Evolutionary conservation across 2,888 invertebrate species (phyloP).

Genomic region (Crocallis elinguaria): DNA sequence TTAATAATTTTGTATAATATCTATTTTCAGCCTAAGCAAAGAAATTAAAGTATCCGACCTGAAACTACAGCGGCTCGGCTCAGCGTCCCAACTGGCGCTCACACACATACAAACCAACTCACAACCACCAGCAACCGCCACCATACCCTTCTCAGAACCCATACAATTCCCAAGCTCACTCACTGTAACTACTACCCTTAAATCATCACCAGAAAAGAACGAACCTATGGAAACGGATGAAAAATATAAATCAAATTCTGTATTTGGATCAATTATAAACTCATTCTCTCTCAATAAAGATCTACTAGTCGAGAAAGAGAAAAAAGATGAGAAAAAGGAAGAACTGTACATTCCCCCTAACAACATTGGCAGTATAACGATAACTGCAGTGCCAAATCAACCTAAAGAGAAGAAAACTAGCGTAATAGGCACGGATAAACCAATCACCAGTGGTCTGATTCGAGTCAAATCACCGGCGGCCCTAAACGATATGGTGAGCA

Average conservation of each 20-base stretch:
- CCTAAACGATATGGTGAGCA: constrained; percentile 73
- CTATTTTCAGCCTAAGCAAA: constrained; percentile 72
- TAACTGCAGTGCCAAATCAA: constrained; percentile 67
- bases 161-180: constrained; percentile 76
- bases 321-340: constrained; percentile 58
- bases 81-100: constrained; percentile 46
- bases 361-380: constrained; percentile 77
- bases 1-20: too few species aligned
- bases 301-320: constrained; percentile 61
- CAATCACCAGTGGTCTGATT: constrained; percentile 55
- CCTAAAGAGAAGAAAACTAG: constrained; percentile 56
- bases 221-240: constrained; percentile 39
- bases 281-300: constrained; percentile 62
- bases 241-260: constrained; percentile 47
- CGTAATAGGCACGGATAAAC: constrained; percentile 32
- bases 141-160: constrained; percentile 56
- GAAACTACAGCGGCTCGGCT: constrained; percentile 63
- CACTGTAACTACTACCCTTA: constrained; percentile 70
- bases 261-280: constrained; percentile 58
- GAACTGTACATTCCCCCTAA: constrained; percentile 71
- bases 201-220: constrained; percentile 43
- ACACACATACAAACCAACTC: constrained; percentile 6
- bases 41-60: constrained; percentile 67
- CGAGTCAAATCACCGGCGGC: constrained; percentile 77
- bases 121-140: constrained; percentile 9